Base-by-base conservation (phyloP, 2,888 invertebrate species). In the Caenorhabditis sp. region DNA sequence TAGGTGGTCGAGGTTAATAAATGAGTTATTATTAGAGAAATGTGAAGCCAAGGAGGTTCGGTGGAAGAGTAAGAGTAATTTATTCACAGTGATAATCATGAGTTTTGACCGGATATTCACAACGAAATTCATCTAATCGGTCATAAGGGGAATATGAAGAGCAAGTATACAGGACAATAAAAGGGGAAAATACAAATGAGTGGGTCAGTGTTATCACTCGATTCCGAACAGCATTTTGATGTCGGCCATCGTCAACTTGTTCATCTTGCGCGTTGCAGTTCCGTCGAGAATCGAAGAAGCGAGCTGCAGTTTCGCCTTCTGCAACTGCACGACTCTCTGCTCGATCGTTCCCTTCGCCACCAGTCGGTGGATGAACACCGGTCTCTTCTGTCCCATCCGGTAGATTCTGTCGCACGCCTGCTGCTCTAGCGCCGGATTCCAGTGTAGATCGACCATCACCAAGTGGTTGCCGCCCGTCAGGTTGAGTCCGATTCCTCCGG, bases 381-480 rank as follows among this genome's bases (percentile, higher is more conserved):
- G 90, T 87, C 93, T 94, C 52, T 90, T 92, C 90, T 97, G 97
- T 0, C 96, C 96, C 78, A 96, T 93, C 74, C 96, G 86, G 90
- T 96, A 95, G 77, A 97, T 93, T 75, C 97, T 92, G 91, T 97
- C 97, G 90, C 94, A 95, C 0, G 96, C 97, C 90, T 97, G 97
- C 46, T 93, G 92, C 90, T 98, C 97, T 50, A 97, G 90, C 87
- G 96, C 96, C 0, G 97, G 97, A 92, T 97, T 98, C 91, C 96
- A 98, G 90, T 97, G 96, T 59, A 95, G 92, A 90, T 98, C 97
- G 22, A 95, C 90, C 32, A 98, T 91, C 30, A 96, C 92, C 50
- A 98, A 92, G 90, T 97, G 95, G 91, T 94, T 96, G 0, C 93
- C 97, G 2, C 96, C 97, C 66, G 94, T 92, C 61, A 97, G 92